Evolutionary conservation across 2,113 vertebrate species (phyloP).

Genomic region (Protobothrops flavoviridis): DNA sequence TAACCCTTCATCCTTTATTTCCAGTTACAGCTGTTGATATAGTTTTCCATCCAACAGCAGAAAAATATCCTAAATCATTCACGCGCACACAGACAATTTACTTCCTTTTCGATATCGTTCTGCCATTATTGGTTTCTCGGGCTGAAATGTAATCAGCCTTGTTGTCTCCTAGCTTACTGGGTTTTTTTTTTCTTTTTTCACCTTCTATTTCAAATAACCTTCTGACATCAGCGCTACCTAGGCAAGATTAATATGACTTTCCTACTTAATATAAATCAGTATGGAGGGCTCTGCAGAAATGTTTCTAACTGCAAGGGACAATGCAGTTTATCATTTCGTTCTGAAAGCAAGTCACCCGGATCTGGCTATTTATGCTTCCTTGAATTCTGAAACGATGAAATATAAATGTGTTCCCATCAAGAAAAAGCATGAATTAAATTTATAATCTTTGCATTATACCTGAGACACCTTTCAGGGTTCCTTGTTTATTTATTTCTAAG

Average conservation of each 20-base stretch:
- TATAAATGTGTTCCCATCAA: constrained; percentile 60
- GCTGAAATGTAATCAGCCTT: constrained; percentile 34
- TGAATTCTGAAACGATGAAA: constrained; percentile 64
- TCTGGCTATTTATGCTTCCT: constrained; percentile 53
- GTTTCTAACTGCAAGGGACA: constrained; percentile 61
- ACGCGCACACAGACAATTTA: background rate
- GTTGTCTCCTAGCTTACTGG: constrained; percentile 39
- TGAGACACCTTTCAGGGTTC: constrained; percentile 35
- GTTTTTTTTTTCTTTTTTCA: constrained; percentile 16
- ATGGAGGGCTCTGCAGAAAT: constrained; percentile 54
- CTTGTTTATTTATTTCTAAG: constrained; percentile 34
- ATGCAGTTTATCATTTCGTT: constrained; percentile 60
- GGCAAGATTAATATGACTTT: constrained; percentile 61
- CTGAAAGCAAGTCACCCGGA: constrained; percentile 52
- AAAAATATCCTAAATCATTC: constrained; percentile 46
- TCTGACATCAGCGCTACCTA: constrained; percentile 42
- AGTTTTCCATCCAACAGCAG: constrained; percentile 35
- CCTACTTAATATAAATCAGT: constrained; percentile 60
- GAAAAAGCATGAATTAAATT: constrained; percentile 54
- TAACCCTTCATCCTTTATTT: constrained; percentile 42
- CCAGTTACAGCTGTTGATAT: constrained; percentile 38
- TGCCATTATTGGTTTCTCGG: constrained; percentile 32
- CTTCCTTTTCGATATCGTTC: constrained; percentile 37
- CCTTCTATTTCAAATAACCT: constrained; percentile 52
- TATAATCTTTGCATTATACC: constrained; percentile 50